Conservation (phyloP, 35 echinoderm and acorn worm species). For the Heliocidaris tuberculata region DNA sequence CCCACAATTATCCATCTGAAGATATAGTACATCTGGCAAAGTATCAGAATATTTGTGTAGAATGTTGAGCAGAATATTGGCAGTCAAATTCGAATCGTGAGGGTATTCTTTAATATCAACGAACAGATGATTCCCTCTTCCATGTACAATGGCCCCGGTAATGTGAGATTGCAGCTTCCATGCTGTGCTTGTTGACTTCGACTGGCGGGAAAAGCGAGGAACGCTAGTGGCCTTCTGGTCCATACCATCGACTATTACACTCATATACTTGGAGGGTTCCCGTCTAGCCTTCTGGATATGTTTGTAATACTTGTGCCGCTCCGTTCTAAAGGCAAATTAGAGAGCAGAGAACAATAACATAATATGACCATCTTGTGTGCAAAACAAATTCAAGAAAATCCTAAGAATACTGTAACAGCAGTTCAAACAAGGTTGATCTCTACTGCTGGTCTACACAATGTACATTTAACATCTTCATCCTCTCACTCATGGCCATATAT, state of each 20-base stretch:
- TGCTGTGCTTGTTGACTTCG: neutral
- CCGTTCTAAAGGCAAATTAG: conserved; percentile 31
- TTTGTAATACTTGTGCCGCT: conserved; percentile 52
- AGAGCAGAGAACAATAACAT: neutral
- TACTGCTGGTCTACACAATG: neutral
- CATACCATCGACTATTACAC: conserved; percentile 40
- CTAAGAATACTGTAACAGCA: neutral
- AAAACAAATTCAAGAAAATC: conserved; percentile 6
- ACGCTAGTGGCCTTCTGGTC: conserved; percentile 36
- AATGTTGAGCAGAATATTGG: conserved; percentile 40
- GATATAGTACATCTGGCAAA: conserved; percentile 18
- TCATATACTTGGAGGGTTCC: conserved; percentile 36
- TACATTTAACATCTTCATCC: neutral
- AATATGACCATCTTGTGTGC: neutral
- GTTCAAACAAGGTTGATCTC: neutral
- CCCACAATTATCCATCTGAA: conserved; percentile 49
- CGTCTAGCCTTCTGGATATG: conserved; percentile 37
- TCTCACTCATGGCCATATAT: neutral
- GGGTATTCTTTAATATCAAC: conserved; percentile 47
- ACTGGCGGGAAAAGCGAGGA: neutral
- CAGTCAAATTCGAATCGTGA: conserved; percentile 48
- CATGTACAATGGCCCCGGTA: conserved; percentile 50
- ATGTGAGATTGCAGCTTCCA: conserved; percentile 49
- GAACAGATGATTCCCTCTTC: conserved; percentile 12
- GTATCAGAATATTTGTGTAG: neutral